A percentile compares a stretch with the other conserved stretches of the same genome.
Conservation (phyloP, 30 jellyfish, hydroid and myxozoan genomes). For the Pelagia noctiluca region DNA sequence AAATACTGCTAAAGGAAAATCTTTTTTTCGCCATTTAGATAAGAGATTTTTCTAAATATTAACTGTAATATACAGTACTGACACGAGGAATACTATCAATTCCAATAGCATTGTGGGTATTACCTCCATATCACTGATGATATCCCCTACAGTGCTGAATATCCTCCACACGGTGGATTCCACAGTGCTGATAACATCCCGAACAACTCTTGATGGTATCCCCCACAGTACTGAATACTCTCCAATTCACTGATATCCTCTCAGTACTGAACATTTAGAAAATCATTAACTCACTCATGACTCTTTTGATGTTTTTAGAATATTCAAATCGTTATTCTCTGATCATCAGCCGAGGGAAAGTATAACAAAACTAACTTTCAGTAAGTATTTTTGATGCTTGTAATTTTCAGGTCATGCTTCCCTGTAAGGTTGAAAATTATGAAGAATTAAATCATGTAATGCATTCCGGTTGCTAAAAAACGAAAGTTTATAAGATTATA, state of each 20-base stretch:
- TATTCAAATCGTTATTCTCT: constrained; percentile 73
- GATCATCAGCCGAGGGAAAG: constrained; percentile 66
- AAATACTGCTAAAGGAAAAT: background rate
- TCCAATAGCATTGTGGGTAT: background rate
- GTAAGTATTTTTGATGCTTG: constrained; percentile 31
- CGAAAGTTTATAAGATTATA: too few species aligned
- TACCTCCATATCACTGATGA: background rate
- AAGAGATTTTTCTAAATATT: background rate
- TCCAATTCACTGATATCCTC: background rate
- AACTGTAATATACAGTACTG: background rate
- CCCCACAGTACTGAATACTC: background rate
- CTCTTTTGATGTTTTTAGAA: constrained; percentile 20
- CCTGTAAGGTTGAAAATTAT: background rate
- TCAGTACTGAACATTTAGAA: background rate
- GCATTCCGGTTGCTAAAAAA: background rate
- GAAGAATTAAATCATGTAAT: background rate
- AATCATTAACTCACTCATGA: too few species aligned
- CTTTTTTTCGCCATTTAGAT: background rate
- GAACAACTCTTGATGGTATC: background rate
- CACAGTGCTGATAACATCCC: too few species aligned
- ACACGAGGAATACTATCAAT: background rate
- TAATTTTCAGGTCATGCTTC: background rate
- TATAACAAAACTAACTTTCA: constrained; percentile 25
- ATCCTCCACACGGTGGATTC: too few species aligned
- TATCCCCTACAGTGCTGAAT: background rate